Conservation (phyloP, 1,140 invertebrate genomes). For the Diorhabda sublineata region DNA sequence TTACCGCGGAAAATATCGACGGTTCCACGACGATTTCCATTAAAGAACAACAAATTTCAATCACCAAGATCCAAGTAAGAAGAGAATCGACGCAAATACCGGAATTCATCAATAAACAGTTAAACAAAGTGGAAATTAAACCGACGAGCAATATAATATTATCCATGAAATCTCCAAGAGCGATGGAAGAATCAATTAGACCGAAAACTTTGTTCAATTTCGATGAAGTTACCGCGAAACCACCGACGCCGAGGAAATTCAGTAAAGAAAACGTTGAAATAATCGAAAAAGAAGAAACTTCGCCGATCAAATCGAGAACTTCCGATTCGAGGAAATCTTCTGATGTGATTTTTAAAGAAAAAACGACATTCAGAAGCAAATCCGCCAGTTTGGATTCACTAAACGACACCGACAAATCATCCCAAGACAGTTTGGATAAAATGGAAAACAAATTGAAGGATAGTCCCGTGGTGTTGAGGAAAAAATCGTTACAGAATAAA, state of each 20-base stretch:
- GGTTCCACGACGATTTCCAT: constrained; percentile 14
- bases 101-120: constrained; percentile 66
- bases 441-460: constrained; percentile 20
- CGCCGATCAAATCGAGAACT: constrained; percentile 23
- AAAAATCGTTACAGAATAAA: constrained; percentile 52
- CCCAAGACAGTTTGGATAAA: constrained; percentile 37
- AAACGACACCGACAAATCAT: constrained; percentile 31
- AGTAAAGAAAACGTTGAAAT: constrained; percentile 53
- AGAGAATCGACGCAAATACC: constrained; percentile 49
- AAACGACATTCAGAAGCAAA: constrained; percentile 28
- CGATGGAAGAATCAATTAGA: constrained; percentile 26
- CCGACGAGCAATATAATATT: constrained; percentile 57
- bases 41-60: constrained; percentile 38
- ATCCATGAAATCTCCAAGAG: constrained; percentile 48
- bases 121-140: constrained; percentile 62
- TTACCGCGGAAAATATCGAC: constrained; percentile 19
- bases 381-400: constrained; percentile 43
- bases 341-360: constrained; percentile 25
- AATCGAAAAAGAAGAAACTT: constrained; percentile 45
- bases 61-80: constrained; percentile 44
- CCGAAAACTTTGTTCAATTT: constrained; percentile 31
- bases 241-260: constrained; percentile 42
- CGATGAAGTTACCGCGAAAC: constrained; percentile 10
- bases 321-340: constrained; percentile 29
- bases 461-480: constrained; percentile 48